Conservation (phyloP, 2,113 vertebrate genomes). For the Xiphorhynchus elegans region DNA sequence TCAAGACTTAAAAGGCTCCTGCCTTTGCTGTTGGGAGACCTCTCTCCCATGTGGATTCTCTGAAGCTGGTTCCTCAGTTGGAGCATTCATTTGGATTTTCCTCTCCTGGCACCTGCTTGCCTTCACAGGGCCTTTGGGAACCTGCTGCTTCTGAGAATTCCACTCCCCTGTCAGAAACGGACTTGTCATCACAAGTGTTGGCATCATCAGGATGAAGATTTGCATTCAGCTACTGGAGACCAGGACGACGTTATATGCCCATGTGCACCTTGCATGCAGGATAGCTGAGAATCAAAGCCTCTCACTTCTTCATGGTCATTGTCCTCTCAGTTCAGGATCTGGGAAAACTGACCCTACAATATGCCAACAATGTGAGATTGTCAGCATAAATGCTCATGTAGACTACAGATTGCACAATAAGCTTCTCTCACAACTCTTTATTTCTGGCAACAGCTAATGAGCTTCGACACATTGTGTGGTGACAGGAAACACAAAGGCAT, state of each 20-base stretch:
- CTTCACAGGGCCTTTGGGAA: not conserved
- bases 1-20: not conserved
- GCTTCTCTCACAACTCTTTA: not conserved
- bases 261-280: fast-evolving
- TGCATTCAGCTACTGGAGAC: not conserved
- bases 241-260: fast-evolving
- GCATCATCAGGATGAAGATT: not conserved
- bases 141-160: not conserved
- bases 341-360: not conserved
- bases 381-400: not conserved
- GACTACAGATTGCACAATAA: not conserved
- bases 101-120: not conserved
- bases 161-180: not conserved
- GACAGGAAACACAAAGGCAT: not conserved
- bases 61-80: not conserved
- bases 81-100: not conserved
- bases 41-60: not conserved
- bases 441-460: constrained; percentile 16
- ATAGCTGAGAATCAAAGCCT: not conserved
- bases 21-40: not conserved
- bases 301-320: not conserved
- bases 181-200: not conserved
- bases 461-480: not conserved
- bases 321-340: not conserved
- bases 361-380: not conserved